A percentile compares a stretch with the other conserved stretches of the same genome.
These are phyloP conservation scores for Urophycis tenuis DNA, from an alignment of 2,797 vertebrate species.

Conservation along the genomic window DNA sequence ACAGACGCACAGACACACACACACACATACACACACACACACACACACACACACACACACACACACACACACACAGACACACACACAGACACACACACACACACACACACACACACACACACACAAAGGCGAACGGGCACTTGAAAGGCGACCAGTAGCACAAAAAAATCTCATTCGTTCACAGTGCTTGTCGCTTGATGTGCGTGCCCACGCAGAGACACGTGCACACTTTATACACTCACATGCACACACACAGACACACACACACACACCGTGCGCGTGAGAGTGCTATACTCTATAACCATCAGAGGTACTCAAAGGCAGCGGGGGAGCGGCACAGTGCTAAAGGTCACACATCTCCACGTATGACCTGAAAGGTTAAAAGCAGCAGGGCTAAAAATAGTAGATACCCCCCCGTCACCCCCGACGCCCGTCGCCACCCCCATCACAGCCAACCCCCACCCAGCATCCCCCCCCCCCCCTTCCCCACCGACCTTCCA, in stretches of 20 bases:
- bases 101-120: background rate
- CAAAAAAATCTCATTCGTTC: background rate
- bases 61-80: background rate
- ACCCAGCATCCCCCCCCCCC: constrained; percentile 12
- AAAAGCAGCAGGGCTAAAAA: constrained; percentile 56
- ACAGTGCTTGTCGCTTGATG: background rate
- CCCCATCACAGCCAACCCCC: constrained; percentile 14
- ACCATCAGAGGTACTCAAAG: constrained; percentile 60
- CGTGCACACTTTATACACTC: constrained; percentile 16
- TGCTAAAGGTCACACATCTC: constrained; percentile 63
- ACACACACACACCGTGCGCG: constrained; percentile 6
- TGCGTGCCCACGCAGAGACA: constrained; percentile 16
- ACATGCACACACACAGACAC: constrained; percentile 24
- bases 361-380: constrained; percentile 62
- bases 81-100: too few relatives aligned
- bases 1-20: too few relatives aligned
- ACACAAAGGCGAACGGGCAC: background rate
- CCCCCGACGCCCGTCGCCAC: too few relatives aligned
- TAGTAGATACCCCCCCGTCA: constrained; percentile 29
- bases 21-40: background rate
- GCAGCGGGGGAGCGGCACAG: constrained; percentile 46
- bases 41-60: background rate
- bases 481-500: background rate
- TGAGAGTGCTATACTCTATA: constrained; percentile 50
- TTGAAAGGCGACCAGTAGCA: background rate